Base-by-base conservation (phyloP, 2,888 invertebrate genomes). In the Pollenia labialis region DNA sequence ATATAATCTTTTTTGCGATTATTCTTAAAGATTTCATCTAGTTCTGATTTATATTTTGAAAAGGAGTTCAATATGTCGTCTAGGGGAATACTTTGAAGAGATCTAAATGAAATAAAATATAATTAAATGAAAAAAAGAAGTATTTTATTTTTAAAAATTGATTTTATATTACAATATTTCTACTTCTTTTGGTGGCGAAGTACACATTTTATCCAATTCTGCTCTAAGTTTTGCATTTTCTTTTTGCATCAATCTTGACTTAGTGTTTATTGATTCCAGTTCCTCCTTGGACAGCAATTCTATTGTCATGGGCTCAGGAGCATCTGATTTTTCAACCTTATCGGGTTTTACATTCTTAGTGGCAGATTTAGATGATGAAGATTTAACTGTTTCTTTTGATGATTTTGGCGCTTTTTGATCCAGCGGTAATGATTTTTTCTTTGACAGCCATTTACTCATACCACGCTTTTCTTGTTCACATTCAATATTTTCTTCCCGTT, bases 1-100 rank as follows among this genome's bases (percentile, higher is more conserved):
- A 88, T 83, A 58, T 87, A 74, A 60, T 86, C 87, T 10, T 58
- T 87, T 72, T 86, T 87, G 16, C 62, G 14, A 52, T 81, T 79
- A 40, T 64, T 82, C 18, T 74, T 16, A 60, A 77, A 88, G 18
- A 87, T 72, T 85, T 87, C 72, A 86, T 88, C 88, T 10, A 88
- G 52, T 52, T 83, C 77, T 11, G 72, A 23, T 83, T 87, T 85
- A 60, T 87, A 83, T 44, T 14, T 14, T 23, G 18, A 16, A 71
- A 88, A 88, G 23, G 88, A 85, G 10, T 85, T 50, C 16, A 88
- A 40, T 72, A 88, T 69, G 3, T 86, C 85, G 0, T 56, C 32
- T 8, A 68, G 54, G 14, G 77, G 81, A 11, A 87, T 79, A 74
- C 83, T 62, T 56, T 85, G 60, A 3, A 88, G 81, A 40, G 86